A percentile compares a stretch with the other conserved stretches of the same genome.
Evolutionary conservation across 2,113 vertebrate species (phyloP).

Genomic region (Narcine bancroftii): DNA sequence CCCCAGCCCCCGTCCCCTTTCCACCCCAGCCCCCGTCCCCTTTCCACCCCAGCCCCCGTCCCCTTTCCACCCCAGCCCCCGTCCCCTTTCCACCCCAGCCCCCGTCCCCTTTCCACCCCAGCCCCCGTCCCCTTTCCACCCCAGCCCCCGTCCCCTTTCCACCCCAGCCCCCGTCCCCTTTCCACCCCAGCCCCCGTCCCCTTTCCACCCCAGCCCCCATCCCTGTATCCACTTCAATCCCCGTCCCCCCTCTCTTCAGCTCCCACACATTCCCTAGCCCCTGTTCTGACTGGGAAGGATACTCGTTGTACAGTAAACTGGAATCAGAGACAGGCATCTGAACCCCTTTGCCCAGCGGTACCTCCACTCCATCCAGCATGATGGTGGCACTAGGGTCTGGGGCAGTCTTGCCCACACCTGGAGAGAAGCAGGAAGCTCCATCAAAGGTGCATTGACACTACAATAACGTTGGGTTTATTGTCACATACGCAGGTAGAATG

Average conservation of each 20-base stretch:
- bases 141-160: too few relatives aligned
- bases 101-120: too few relatives aligned
- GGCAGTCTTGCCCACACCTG: conserved; percentile 86
- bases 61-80: too few relatives aligned
- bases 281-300: conserved; percentile 65
- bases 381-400: conserved; percentile 76
- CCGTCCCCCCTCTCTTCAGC: not conserved
- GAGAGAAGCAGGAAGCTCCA: conserved; percentile 28
- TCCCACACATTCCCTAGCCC: not conserved
- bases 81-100: too few relatives aligned
- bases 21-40: too few relatives aligned
- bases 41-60: too few relatives aligned
- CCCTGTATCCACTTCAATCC: too few relatives aligned
- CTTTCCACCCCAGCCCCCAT: not conserved
- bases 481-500: too few relatives aligned
- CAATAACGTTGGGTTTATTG: too few relatives aligned
- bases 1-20: too few relatives aligned
- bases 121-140: too few relatives aligned
- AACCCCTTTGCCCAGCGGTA: conserved; percentile 78
- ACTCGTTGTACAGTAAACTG: conserved; percentile 97
- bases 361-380: conserved; percentile 74
- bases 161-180: too few relatives aligned
- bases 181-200: not conserved
- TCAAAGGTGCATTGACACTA: not conserved
- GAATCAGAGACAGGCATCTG: conserved; percentile 81